Evolutionary conservation across 2,888 invertebrate species (phyloP).

Genomic region (Patella ulyssiponensis): DNA sequence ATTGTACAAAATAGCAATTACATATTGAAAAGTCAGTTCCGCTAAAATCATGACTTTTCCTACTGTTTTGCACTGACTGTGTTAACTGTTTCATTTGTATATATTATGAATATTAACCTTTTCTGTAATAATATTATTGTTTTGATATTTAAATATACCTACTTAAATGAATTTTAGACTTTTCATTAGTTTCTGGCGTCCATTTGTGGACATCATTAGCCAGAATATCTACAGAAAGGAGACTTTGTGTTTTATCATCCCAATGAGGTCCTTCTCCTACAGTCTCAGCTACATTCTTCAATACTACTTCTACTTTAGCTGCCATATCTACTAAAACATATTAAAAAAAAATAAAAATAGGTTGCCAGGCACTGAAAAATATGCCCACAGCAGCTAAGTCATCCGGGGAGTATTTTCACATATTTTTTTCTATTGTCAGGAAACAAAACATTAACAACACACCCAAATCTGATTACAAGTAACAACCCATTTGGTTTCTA

Average conservation of each 20-base stretch:
- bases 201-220: conserved; percentile 56
- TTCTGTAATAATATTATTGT: background rate
- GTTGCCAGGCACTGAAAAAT: too few relatives aligned
- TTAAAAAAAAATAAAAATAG: too few relatives aligned
- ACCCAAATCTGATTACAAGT: too few relatives aligned
- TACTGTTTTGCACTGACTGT: background rate
- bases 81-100: too few relatives aligned
- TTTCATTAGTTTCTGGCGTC: conserved; percentile 51
- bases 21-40: too few relatives aligned
- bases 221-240: conserved; percentile 65
- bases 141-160: conserved; percentile 13
- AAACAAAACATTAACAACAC: too few relatives aligned
- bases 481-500: too few relatives aligned
- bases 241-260: conserved; percentile 58
- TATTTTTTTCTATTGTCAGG: too few relatives aligned
- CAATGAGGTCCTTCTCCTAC: conserved; percentile 69
- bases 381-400: too few relatives aligned
- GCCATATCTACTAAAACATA: background rate
- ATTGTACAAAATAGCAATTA: too few relatives aligned
- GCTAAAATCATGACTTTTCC: too few relatives aligned
- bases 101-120: background rate
- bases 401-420: too few relatives aligned
- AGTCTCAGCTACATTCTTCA: conserved; percentile 49
- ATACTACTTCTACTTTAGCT: conserved; percentile 45
- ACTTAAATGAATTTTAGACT: conserved; percentile 58